Base-by-base conservation (phyloP, 2,888 invertebrate genomes). In the Marronus borbonicus region DNA sequence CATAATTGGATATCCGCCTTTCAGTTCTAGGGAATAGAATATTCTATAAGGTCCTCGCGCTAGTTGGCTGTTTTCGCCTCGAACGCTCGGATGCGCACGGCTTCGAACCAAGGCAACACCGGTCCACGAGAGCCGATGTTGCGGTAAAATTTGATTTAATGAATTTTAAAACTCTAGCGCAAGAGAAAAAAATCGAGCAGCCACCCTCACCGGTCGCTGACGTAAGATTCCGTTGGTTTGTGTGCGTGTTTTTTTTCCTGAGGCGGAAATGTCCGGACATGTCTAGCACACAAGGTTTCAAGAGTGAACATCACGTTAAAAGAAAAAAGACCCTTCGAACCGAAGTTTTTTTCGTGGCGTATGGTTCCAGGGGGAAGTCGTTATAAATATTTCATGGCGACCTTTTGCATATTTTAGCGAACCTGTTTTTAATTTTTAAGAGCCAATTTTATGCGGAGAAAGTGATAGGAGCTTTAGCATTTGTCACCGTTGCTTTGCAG, bases 141-240 rank as follows among this genome's bases (percentile, higher is more conserved):
- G 72, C 49, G 72, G 72, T 62, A 74, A 74, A 74, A 74, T 74
- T 74, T 49, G 72, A 74, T 74, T 74, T 74, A 74, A 74, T 74
- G 72, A 74, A 74, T 74, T 74, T 74, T 74, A 74, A 74, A 74
- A 60, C 72, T 62, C 60, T 10, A 60, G 39, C 50, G 7, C 14
- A 1, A n/a, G 3, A 50, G 14, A 52, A 2, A 44, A 60, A 58
- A 58, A 74, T 55, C 24, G 60, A 28, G 24, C 20, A 31, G 36
- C 17, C 55, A 14, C 70, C n/a, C 8, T 10, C 17, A 17, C 70
- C 17, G 17, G 55, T 55, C 55, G 14, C 7, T 14, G 68, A 68
- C 24, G 52, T 58, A 10, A 17, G 55, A 20, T 58, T 24, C 55
- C 55, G 4, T 24, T 20, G 20, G 55, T 20, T 58, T 24, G 55